Percentiles rank a stretch among this genome's conserved stretches.
Conservation (phyloP, 2,113 vertebrate species). For the Ammodytes dubius region DNA sequence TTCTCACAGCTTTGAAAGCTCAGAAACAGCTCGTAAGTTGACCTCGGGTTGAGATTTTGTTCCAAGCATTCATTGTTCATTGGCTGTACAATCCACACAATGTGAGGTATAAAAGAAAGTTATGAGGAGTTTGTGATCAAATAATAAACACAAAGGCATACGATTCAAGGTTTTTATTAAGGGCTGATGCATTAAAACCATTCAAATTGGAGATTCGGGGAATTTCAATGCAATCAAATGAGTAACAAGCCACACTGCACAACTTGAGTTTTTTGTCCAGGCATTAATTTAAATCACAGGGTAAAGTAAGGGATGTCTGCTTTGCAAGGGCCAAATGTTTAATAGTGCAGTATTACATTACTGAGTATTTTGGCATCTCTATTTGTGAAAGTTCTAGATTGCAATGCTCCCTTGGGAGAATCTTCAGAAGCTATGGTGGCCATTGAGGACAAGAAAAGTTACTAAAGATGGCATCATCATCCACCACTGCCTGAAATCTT, state of each 20-base stretch:
- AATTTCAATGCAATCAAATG: constrained; percentile 18
- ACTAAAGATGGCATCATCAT: no score
- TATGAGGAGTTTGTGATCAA: not conserved
- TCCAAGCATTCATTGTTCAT: not conserved
- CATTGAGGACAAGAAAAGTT: no score
- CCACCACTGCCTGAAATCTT: no score
- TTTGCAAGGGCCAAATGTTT: constrained; percentile 8
- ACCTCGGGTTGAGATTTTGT: not conserved
- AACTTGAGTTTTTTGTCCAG: constrained; percentile 15
- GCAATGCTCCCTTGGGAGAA: no score
- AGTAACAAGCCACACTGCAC: not conserved
- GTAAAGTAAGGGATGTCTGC: not conserved
- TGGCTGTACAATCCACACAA: not conserved
- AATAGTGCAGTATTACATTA: not conserved
- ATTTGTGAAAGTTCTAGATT: no score
- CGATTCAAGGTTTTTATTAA: not conserved
- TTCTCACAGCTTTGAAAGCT: not conserved
- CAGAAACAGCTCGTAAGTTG: not conserved
- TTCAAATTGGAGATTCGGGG: constrained; percentile 19
- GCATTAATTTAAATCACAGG: constrained; percentile 14
- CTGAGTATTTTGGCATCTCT: no score
- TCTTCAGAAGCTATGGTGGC: no score
- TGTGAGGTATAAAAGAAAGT: not conserved
- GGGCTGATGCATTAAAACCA: not conserved
- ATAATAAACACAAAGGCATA: not conserved